These are phyloP conservation scores for Clarias platycephalus DNA, from an alignment of 2,797 vertebrate genomes.

Conservation along the genomic window DNA sequence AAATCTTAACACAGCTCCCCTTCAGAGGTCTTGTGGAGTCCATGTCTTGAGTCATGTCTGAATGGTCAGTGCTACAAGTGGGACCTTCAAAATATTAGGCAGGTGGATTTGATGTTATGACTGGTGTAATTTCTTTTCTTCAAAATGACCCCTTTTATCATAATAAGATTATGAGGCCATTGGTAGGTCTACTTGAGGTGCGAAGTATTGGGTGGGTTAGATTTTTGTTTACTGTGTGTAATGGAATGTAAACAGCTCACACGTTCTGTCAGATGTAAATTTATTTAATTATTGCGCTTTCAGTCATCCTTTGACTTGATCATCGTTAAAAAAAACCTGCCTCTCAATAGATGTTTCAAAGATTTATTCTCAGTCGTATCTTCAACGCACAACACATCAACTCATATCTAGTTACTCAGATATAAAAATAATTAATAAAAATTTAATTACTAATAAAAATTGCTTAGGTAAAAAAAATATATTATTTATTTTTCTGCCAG, in stretches of 20 bases:
- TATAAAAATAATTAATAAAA: neutral
- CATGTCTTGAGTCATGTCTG: too few species aligned
- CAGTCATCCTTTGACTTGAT: conserved; percentile 12
- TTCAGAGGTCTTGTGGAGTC: too few species aligned
- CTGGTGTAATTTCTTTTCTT: neutral
- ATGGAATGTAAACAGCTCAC: neutral
- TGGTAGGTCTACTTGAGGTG: conserved; percentile 26
- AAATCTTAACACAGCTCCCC: too few species aligned
- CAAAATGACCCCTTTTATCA: conserved; percentile 11
- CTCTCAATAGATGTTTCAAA: neutral
- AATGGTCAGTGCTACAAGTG: too few species aligned
- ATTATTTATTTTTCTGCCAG: neutral
- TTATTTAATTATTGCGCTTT: conserved; percentile 24
- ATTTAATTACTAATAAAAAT: too few species aligned
- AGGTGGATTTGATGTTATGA: too few species aligned
- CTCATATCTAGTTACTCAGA: neutral
- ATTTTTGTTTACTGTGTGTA: conserved; percentile 18
- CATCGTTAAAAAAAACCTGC: conserved; percentile 1
- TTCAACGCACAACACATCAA: neutral
- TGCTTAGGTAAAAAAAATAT: too few species aligned
- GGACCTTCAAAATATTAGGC: too few species aligned
- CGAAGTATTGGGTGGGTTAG: neutral
- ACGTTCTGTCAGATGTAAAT: conserved; percentile 38
- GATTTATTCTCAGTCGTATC: neutral
- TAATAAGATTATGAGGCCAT: conserved; percentile 11